Base-by-base conservation (phyloP, 1,140 invertebrate species). In the Psix sp. region DNA sequence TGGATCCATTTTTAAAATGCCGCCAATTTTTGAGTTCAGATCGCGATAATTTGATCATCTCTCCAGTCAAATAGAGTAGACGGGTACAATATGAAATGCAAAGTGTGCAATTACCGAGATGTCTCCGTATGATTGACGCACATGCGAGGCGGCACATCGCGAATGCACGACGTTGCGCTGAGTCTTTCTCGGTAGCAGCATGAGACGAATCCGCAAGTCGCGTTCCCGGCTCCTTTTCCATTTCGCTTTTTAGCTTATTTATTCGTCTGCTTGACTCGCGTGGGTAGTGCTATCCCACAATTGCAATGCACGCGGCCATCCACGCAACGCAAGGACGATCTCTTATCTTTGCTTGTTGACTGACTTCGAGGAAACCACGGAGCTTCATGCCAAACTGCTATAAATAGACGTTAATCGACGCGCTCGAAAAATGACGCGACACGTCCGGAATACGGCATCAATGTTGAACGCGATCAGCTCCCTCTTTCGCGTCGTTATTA, bases 331-430 rank as follows among this genome's bases (percentile, higher is more conserved):
- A 86, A 86, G 83, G 85, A 85, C 83, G 84, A 86, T 84, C 71
- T 72, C 80, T 86, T 85, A 86, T 86, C 83, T 81, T 46, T 33
- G 46, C 20, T 67, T 46, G 36, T 43, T 63, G 31, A 62, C 49
- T 71, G 33, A 52, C 26, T 81, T 82, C 83, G 77, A 77, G 57
- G 79, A 82, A 82, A 57, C 45, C 71, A 24, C 31, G 38, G 24
- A 76, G 77, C 77, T 78, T 40, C 74, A 75, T 74, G 84, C 80
- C 81, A 84, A 86, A 83, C 86, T 80, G 80, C 79, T 84, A 83
- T 84, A 82, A 85, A 84, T 83, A 85, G 81, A 67, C 72, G 74
- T 21, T 85, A 84, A 86, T 85, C 80, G 79, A 83, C 82, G 71
- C 66, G 46, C 40, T 31, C 76, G 76, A 75, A 83, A 84, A 81